Base-by-base conservation (phyloP, 2,888 invertebrate genomes). In the Agapetus fuscipes region DNA sequence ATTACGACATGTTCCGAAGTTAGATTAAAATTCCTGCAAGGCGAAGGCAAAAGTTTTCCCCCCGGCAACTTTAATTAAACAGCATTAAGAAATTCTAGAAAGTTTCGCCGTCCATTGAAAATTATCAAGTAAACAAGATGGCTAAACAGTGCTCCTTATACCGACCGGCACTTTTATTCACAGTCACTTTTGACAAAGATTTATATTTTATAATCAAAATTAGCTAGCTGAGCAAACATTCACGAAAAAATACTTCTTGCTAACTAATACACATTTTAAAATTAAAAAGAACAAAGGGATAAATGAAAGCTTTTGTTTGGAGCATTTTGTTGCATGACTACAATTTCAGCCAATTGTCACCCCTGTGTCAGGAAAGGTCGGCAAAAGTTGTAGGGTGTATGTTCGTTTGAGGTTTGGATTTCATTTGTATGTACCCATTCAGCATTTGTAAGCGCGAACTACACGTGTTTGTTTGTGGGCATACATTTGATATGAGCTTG, bases 21-120 rank as follows among this genome's bases (percentile, higher is more conserved):
- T 28, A 3, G 11, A 17, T 29, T 29, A 17, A 29, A 16, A 24
- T 13, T 9, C 14, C 13, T 35, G 10, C 12, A 17, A 25, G 13
- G 13, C 25, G 11, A n/a, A 13, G 13, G 12, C n/a, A 17, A 9
- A 9, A 20, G 9, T 9, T 20, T 20, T 20, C 5, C 20, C 20
- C 20, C 17, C 17, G 28, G 28, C 35, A 35, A 29, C 28, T 35
- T 35, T 35, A 35, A 35, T 35, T 35, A 35, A 35, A 12, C 28
- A 29, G 35, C 28, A 35, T 28, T 29, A 35, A 15, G 35, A 20
- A 35, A 35, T 12, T 27, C 17, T n/a, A 6, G 14, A 26, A 35
- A 35, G 28, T 35, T 35, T 9, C n/a, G n/a, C n/a, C n/a, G 4
- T 9, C 20, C 9, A 20, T 20, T 20, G 20, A 20, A 20, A 20